Percentiles rank a stretch among this genome's conserved stretches.
Conservation (phyloP, 2,113 vertebrate genomes). For the Pao palembangensis region DNA sequence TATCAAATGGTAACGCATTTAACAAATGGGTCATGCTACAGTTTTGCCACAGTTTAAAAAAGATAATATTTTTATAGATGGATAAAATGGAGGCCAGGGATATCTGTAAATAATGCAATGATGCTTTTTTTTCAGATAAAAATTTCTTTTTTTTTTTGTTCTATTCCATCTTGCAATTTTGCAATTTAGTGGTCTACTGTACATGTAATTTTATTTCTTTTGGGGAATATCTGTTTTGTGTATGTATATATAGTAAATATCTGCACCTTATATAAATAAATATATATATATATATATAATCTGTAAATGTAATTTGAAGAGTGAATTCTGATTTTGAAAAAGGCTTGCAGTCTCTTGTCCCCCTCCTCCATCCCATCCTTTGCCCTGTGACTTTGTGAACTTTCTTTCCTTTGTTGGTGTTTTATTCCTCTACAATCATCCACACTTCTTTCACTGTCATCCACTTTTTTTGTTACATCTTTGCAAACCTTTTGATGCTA, state of each 20-base stretch:
- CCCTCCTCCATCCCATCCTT: slow-evolving; percentile 29
- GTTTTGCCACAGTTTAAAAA: slow-evolving; percentile 86
- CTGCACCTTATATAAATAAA: slow-evolving; percentile 25
- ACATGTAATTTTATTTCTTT: slow-evolving; percentile 55
- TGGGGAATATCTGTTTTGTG: slow-evolving; percentile 59
- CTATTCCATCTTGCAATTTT: slow-evolving; percentile 62
- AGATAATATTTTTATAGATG: slow-evolving; percentile 99
- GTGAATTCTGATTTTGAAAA: slow-evolving; percentile 77
- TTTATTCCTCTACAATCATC: slow-evolving; percentile 45
- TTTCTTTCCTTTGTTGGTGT: slow-evolving; percentile 11
- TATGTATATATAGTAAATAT: slow-evolving; percentile 58
- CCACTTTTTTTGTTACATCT: slow-evolving; percentile 38
- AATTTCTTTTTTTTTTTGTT: slow-evolving; percentile 13
- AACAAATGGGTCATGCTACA: slow-evolving; percentile 35
- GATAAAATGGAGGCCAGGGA: slow-evolving; percentile 84
- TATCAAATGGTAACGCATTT: slow-evolving; percentile 41
- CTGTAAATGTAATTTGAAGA: slow-evolving; percentile 81
- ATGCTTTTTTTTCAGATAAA: slow-evolving; percentile 45
- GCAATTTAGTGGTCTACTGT: slow-evolving; percentile 77
- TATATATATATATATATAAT: slow-evolving; percentile 64
- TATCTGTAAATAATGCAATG: slow-evolving; percentile 89
- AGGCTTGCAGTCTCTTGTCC: slow-evolving; percentile 66
- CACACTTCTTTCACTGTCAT: slow-evolving; percentile 57
- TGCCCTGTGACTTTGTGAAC: slow-evolving; percentile 79
- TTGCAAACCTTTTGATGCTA: slow-evolving; percentile 74